Conservation (phyloP, 2,888 invertebrate species). For the Itoplectis maculator region DNA sequence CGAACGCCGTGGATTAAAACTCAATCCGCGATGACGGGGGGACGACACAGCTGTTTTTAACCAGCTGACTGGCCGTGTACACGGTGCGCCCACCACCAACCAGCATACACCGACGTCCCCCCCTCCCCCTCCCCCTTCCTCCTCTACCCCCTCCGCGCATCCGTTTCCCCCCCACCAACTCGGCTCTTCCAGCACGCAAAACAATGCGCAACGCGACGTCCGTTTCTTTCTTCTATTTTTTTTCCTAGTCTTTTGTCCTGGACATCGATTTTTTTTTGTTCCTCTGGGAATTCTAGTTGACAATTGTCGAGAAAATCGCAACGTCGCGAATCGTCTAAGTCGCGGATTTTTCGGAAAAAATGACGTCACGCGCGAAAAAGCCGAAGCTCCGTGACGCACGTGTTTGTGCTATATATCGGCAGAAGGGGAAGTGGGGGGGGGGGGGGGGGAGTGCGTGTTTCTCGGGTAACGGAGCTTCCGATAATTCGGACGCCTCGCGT, state of each 20-base stretch:
- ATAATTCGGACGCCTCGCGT: background rate
- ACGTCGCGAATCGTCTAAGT: too few species aligned
- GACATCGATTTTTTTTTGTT: background rate
- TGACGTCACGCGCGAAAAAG: background rate
- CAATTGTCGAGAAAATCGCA: too few species aligned
- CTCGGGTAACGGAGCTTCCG: conserved; percentile 8
- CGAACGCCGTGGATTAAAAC: background rate
- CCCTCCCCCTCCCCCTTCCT: conserved; percentile 22
- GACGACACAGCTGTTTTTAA: conserved; percentile 82
- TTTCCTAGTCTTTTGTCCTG: background rate
- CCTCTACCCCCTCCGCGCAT: background rate
- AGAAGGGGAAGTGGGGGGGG: too few species aligned
- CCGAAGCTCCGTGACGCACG: conserved; percentile 25
- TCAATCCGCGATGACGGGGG: conserved; percentile 69
- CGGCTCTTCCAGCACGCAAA: conserved; percentile 20
- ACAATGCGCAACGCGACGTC: conserved; percentile 25
- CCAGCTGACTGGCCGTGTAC: conserved; percentile 78
- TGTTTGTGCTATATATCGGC: conserved; percentile 9
- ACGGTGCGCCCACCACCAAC: conserved; percentile 64
- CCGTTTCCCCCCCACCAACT: conserved; percentile 3
- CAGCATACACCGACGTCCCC: conserved; percentile 10
- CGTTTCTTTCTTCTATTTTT: conserved; percentile 12
- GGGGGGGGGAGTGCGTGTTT: background rate
- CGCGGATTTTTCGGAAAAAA: background rate
- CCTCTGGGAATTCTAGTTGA: too few species aligned